Percentiles rank a stretch among this genome's conserved stretches.
These are phyloP conservation scores for Nannoperca obscura DNA, from an alignment of 2,797 vertebrate genomes.

Conservation along the genomic window DNA sequence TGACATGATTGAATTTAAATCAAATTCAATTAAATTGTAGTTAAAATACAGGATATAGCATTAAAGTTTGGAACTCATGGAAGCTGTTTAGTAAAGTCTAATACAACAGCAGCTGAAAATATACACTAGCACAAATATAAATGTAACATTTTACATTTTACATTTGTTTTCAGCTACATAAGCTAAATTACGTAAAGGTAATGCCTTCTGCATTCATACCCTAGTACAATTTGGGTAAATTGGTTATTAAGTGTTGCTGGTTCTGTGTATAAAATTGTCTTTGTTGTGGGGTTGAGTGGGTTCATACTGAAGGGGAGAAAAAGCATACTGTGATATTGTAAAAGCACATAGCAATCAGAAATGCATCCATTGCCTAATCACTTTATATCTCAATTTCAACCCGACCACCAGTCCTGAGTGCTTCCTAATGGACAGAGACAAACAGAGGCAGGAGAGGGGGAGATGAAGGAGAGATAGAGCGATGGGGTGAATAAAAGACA, in stretches of 20 bases:
- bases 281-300: conserved; percentile 47
- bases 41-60: background rate
- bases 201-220: background rate
- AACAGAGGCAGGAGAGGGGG: conserved; percentile 48
- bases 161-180: conserved; percentile 6
- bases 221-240: background rate
- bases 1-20: too few relatives aligned
- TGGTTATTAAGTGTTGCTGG: conserved; percentile 1
- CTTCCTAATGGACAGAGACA: conserved; percentile 81
- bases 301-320: conserved; percentile 42
- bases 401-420: conserved; percentile 77
- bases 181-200: background rate
- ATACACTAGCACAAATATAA: background rate
- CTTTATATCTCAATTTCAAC: conserved; percentile 81
- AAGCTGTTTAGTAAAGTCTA: background rate
- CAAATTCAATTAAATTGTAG: background rate
- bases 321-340: conserved; percentile 42
- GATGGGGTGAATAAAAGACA: conserved; percentile 34
- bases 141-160: too few relatives aligned
- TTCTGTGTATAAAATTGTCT: conserved; percentile 25
- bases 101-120: background rate
- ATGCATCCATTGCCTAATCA: conserved; percentile 78
- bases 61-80: background rate
- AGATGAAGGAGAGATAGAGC: conserved; percentile 64
- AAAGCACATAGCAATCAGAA: conserved; percentile 70